Percentiles rank a stretch among this genome's conserved stretches.
phyloP scores from a whole-genome alignment of 2,113 vertebrate genomes.

The Lonchura striata region DNA sequence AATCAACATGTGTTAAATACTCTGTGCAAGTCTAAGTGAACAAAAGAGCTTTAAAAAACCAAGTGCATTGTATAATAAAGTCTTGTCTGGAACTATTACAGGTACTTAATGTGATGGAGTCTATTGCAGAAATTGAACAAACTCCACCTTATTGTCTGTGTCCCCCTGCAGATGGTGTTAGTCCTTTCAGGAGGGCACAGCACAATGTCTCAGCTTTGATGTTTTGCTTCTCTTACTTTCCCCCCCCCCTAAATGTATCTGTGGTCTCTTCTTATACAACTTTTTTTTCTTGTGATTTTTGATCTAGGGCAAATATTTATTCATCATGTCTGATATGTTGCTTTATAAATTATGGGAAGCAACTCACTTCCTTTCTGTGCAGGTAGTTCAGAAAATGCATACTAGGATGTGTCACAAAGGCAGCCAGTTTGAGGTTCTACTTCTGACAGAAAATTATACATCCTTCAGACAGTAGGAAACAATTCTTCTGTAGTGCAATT shows the following conservation, averaged over 20 bases:
- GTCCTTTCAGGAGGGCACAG: not conserved
- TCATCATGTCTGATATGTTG: not conserved
- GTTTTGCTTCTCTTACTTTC: not conserved
- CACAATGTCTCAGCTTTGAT: not conserved
- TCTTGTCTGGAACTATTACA: not conserved
- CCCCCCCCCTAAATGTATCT: not conserved
- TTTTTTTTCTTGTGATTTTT: not conserved
- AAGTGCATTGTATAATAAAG: not conserved
- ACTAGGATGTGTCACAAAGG: not conserved
- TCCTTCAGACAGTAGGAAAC: not conserved
- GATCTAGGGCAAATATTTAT: not conserved
- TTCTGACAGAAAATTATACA: not conserved
- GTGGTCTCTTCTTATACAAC: not conserved
- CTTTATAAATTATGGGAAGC: not conserved
- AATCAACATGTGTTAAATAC: not conserved
- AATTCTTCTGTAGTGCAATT: not conserved
- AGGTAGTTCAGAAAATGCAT: not conserved
- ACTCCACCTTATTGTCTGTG: not conserved
- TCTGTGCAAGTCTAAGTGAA: not conserved
- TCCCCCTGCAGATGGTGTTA: not conserved
- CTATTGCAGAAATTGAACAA: not conserved
- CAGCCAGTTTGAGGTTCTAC: not conserved
- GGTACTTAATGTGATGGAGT: not conserved
- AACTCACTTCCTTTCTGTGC: not conserved
- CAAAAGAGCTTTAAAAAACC: not conserved